Conservation (phyloP, 1,140 invertebrate genomes). For the Batillaria attramentaria region DNA sequence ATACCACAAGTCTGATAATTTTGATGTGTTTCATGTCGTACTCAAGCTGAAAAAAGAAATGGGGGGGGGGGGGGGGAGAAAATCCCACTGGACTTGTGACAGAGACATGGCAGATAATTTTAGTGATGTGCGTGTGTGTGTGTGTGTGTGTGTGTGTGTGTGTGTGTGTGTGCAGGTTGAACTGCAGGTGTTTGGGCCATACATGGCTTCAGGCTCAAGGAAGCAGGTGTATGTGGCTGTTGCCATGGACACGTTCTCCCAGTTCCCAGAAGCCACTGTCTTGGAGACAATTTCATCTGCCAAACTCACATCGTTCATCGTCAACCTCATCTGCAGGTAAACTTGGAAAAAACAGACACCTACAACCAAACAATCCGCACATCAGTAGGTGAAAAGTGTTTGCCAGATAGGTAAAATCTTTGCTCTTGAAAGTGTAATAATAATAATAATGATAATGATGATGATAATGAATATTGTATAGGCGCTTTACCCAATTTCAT, state of each 20-base stretch:
- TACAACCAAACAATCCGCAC: neutral
- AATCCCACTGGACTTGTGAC: too few relatives aligned
- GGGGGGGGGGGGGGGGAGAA: too few relatives aligned
- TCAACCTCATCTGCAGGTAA: conserved; percentile 55
- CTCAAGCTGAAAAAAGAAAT: too few relatives aligned
- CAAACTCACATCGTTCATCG: conserved; percentile 43
- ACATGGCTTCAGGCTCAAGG: conserved; percentile 30
- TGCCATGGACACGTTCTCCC: conserved; percentile 50
- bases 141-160: too few relatives aligned
- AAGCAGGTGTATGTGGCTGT: conserved; percentile 44
- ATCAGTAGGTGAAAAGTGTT: neutral
- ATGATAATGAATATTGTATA: too few relatives aligned
- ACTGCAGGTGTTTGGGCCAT: conserved; percentile 51
- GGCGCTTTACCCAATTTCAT: too few relatives aligned
- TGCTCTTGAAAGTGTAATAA: neutral
- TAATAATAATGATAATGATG: neutral
- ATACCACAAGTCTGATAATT: too few relatives aligned
- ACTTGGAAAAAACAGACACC: neutral
- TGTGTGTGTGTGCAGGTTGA: conserved; percentile 57
- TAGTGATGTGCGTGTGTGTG: too few relatives aligned
- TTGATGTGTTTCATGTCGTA: too few relatives aligned
- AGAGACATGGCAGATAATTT: too few relatives aligned
- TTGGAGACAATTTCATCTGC: conserved; percentile 41
- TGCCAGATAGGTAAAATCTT: neutral
- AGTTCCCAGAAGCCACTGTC: conserved; percentile 51